phyloP scores from a whole-genome alignment of 1,140 invertebrate species.

The Cotesia vestalis region DNA sequence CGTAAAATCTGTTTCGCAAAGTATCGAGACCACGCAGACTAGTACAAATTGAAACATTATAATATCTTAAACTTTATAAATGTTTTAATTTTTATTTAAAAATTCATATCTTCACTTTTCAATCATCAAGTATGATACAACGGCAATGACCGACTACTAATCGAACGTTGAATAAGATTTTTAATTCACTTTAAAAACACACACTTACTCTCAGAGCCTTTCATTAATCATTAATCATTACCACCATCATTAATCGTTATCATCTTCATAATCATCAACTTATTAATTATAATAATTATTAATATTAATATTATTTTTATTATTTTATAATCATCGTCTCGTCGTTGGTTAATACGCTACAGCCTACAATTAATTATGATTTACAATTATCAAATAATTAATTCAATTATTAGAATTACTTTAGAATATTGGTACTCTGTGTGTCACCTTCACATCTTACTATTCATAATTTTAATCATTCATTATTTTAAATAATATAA shows the following conservation, averaged over 20 bases:
- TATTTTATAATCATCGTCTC: slow-evolving; percentile 37
- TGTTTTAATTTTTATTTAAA: slow-evolving; percentile 15
- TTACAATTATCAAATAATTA: slow-evolving; percentile 67
- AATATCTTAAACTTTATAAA: slow-evolving; percentile 38
- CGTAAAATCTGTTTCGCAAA: slow-evolving; percentile 23
- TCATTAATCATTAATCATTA: slow-evolving; percentile 14
- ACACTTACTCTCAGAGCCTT: slow-evolving; percentile 40
- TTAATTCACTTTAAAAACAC: slow-evolving; percentile 52
- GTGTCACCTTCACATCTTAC: slow-evolving; percentile 44
- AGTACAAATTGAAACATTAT: slow-evolving; percentile 37
- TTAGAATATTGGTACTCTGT: slow-evolving; percentile 67
- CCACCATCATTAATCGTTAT: slow-evolving; percentile 33
- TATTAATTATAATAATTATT: too few relatives aligned
- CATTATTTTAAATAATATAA: slow-evolving; percentile 11
- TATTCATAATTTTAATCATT: slow-evolving; percentile 17
- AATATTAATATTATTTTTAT: slow-evolving; percentile 24
- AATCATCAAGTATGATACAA: slow-evolving; percentile 44
- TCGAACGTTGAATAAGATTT: slow-evolving; percentile 4
- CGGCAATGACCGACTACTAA: slow-evolving; percentile 39
- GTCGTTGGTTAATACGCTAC: slow-evolving; percentile 62
- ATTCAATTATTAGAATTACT: slow-evolving; percentile 67
- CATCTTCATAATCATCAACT: slow-evolving; percentile 32
- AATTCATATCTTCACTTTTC: neutral
- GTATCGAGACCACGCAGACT: slow-evolving; percentile 34
- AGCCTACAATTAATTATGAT: slow-evolving; percentile 61